Evolutionary conservation across 92 coral and sea anemone genomes (phyloP), one percentile per base, ranked within the genome.

Genomic region (Epizoanthus fatuus): DNA sequence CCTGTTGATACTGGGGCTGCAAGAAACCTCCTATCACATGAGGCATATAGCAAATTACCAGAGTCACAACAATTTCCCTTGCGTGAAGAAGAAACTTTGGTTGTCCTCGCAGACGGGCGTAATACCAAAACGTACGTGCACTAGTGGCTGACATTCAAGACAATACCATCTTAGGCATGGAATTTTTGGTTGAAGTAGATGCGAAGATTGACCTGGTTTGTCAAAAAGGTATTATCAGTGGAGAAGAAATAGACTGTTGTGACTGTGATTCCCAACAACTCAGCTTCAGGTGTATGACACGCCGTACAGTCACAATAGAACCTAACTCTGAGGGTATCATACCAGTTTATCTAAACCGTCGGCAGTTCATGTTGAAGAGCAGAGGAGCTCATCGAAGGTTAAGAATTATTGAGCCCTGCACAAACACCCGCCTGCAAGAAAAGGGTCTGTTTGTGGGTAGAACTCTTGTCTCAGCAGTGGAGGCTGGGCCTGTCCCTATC

Each of bases 361-460:
- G 56, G 2, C 45, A 49, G 29, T 45, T 72, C 63, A 0, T 44
- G 54, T 15, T 72, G 12, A 16, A n/a, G 7, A 60, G 35, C 13
- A 60, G 12, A 19, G 66, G 66, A 10, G 81, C 73, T 11, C 63
- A 84, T n/a, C 17, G 51, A 63, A 64, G 82, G 12, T 29, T 84
- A 51, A 13, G 74, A 60, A 62, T 32, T 44, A 71, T 73, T 56
- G 38, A 72, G 15, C 72, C 35, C 64, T 84, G 74, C 15, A 60
- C 66, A n/a, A 60, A 60, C 65, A 79, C 19, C 44, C 80, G 58
- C 59, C 74, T 87, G 10, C 80, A 72, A 40, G 73, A 73, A 14
- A 81, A 87, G 20, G 68, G 87, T 3, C 53, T 87, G 5, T 77
- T 76, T 53, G 55, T 81, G 53, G 87, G 87, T 42, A 81, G 87